Evolutionary conservation across 2,888 invertebrate species (phyloP), one percentile per base, ranked within the genome.

Genomic region (Parnassius mnemosyne): DNA sequence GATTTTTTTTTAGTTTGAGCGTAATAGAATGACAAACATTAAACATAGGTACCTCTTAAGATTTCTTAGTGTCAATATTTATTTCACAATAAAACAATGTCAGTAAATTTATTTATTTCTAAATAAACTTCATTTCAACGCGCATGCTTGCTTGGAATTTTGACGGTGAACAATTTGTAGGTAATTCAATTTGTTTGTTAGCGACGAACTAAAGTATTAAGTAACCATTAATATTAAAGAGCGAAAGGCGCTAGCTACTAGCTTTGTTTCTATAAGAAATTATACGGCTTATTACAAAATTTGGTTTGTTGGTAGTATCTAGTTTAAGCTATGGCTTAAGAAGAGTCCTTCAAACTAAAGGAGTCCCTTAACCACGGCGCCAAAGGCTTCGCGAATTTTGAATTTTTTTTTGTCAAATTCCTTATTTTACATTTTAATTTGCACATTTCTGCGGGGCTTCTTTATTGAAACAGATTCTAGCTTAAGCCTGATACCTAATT

Each of bases 181-280:
- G n/a, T n/a, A 49, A 62, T 53, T 62, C 53, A 62, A 62, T 62
- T 62, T 57, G 57, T 49, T 62, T 62, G 57, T 62, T 53, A 50
- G 43, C 16, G 9, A 12, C 9, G 34, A 42, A 61, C 60, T 60
- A 56, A 56, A 56, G 42, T 53, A 47, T 62, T 62, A 53, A 53
- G 43, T 46, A 57, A 42, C 43, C 57, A 63, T 59, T 59, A 63
- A 58, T 63, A 59, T 63, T 61, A 53, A 57, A 57, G 25, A 43
- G 47, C 11, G 42, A 47, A n/a, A 61, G 56, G 55, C 57, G 58
- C 58, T 54, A 51, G 52, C 54, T 44, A 62, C 58, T 43, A 13
- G 20, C 43, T 53, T 53, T 46, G 61, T 46, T 52, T 52, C 25
- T 25, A 57, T 61, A 52, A 25, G 44, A 53, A 62, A 49, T 11